Conservation (phyloP, 2,797 vertebrate genomes). For the Rhinichthys osculus region DNA sequence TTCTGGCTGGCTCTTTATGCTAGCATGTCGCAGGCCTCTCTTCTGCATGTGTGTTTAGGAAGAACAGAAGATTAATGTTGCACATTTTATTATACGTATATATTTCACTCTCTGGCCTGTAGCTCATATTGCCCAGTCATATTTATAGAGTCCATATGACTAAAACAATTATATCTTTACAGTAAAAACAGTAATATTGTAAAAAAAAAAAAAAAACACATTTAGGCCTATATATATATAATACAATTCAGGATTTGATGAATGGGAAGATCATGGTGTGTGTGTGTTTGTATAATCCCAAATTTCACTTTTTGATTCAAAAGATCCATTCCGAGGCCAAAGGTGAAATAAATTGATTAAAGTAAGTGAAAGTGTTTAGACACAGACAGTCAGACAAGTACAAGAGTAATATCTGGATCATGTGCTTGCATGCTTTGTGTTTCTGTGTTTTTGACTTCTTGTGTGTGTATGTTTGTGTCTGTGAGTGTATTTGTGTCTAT, state of each 20-base stretch:
- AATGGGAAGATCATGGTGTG: slow-evolving; percentile 21
- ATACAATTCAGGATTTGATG: no score
- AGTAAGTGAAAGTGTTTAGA: slow-evolving; percentile 41
- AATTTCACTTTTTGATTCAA: slow-evolving; percentile 69
- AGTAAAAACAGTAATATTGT: not conserved
- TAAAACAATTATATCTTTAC: not conserved
- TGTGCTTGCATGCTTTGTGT: slow-evolving; percentile 20
- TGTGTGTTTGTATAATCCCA: slow-evolving; percentile 77
- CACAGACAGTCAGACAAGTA: slow-evolving; percentile 5
- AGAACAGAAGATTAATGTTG: not conserved
- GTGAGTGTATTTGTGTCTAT: slow-evolving; percentile 28
- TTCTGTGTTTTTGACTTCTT: not conserved
- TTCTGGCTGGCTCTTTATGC: slow-evolving; percentile 15
- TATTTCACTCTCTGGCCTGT: not conserved
- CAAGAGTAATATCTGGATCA: slow-evolving; percentile 37
- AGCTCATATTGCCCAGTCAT: not conserved
- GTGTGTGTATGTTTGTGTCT: slow-evolving; percentile 19
- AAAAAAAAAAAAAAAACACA: no score
- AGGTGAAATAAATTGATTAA: not conserved
- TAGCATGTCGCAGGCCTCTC: slow-evolving; percentile 54
- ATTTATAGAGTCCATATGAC: not conserved
- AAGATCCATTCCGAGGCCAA: no score
- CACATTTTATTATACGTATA: not conserved
- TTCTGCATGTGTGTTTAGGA: not conserved
- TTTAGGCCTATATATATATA: no score